These are phyloP conservation scores for Platyura marginata DNA, from an alignment of 1,140 invertebrate species.

Conservation along the genomic window DNA sequence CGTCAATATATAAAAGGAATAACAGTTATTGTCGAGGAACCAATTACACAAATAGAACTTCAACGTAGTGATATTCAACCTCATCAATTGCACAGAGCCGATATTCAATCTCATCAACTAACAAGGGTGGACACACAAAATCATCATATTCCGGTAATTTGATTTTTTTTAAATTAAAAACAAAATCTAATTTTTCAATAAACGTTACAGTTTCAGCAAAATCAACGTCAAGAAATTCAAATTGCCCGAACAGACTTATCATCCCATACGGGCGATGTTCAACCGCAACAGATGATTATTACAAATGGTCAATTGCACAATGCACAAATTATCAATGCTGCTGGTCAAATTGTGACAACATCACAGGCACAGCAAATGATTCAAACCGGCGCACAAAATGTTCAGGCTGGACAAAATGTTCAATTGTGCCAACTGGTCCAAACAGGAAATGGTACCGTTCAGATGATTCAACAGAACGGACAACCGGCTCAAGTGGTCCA, in stretches of 20 bases:
- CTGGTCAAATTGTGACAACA: constrained; percentile 14
- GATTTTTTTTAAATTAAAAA: background rate
- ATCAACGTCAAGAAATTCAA: constrained; percentile 4
- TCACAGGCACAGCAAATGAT: background rate
- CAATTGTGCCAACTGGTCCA: constrained; percentile 5
- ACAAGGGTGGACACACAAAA: background rate
- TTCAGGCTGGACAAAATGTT: constrained; percentile 13
- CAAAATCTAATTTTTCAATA: background rate
- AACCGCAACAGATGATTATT: constrained; percentile 18
- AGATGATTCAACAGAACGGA: constrained; percentile 6
- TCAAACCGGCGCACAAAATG: constrained; percentile 8
- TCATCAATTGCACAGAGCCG: background rate
- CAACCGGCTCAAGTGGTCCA: constrained; percentile 16
- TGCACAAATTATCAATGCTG: constrained; percentile 19
- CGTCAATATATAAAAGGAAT: constrained; percentile 22
- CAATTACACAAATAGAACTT: constrained; percentile 2
- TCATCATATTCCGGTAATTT: background rate
- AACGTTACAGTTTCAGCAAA: background rate
- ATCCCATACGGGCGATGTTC: constrained; percentile 9
- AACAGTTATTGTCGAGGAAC: constrained; percentile 12
- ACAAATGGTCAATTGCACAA: constrained; percentile 14
- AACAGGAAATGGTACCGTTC: constrained; percentile 2
- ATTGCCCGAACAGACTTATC: constrained; percentile 3
- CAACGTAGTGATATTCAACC: too few species aligned
- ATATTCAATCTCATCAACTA: constrained; percentile 1